phyloP scores from a whole-genome alignment of 2,113 vertebrate species.

The Amphiprion ocellaris region DNA sequence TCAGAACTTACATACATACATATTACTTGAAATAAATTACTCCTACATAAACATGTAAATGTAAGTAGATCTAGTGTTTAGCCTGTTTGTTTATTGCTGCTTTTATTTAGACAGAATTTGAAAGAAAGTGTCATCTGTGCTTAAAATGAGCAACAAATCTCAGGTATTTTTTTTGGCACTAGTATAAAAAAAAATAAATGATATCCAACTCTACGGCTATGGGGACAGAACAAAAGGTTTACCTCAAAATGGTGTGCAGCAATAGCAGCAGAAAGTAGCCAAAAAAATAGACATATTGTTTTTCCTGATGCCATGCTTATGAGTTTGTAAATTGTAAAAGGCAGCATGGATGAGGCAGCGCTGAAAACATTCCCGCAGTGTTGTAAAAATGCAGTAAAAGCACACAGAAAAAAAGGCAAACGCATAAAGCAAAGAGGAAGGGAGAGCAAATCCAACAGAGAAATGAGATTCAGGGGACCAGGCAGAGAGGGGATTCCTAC shows the following conservation, averaged over 20 bases:
- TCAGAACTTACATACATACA: too few species aligned
- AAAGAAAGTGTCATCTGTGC: not conserved
- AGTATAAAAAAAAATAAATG: not conserved
- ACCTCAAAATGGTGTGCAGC: too few species aligned
- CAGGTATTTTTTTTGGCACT: not conserved
- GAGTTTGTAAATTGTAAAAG: not conserved
- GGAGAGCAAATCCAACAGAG: conserved; percentile 32
- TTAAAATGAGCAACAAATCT: not conserved
- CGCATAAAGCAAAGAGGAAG: not conserved
- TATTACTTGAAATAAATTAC: too few species aligned
- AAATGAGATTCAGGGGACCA: conserved; percentile 67
- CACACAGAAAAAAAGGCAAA: not conserved
- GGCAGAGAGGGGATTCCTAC: conserved; percentile 56
- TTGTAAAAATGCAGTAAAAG: not conserved
- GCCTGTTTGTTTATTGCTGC: not conserved
- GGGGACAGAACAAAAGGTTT: too few species aligned
- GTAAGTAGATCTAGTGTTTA: not conserved
- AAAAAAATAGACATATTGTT: not conserved
- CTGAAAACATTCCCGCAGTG: not conserved
- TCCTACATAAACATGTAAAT: too few species aligned
- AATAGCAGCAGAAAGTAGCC: not conserved
- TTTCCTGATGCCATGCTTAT: not conserved
- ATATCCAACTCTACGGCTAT: not conserved
- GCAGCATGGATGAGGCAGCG: conserved; percentile 1
- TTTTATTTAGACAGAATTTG: not conserved